phyloP scores from a whole-genome alignment of 2,113 vertebrate genomes.

The Gymnocephalus cernua region DNA sequence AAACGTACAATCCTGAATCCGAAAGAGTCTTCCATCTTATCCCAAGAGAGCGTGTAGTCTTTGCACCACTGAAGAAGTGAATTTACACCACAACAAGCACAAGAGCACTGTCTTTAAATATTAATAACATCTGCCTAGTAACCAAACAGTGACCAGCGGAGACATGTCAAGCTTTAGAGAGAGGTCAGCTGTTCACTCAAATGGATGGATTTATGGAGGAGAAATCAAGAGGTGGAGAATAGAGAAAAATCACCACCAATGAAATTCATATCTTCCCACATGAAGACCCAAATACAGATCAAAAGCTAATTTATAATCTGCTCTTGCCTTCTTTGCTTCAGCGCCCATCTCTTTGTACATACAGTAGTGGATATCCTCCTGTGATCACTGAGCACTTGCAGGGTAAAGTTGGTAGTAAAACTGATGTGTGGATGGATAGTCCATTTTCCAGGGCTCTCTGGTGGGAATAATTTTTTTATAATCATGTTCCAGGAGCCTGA shows the following conservation, averaged over 20 bases:
- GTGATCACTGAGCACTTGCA: conserved; percentile 44
- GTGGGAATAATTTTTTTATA: conserved; percentile 24
- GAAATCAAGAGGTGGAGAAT: conserved; percentile 3
- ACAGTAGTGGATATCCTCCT: conserved; percentile 34
- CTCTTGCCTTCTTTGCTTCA: not conserved
- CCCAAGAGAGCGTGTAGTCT: conserved; percentile 49
- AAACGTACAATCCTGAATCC: conserved; percentile 42
- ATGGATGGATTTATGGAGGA: conserved; percentile 33
- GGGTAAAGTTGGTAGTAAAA: conserved; percentile 23
- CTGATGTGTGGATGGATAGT: conserved; percentile 35
- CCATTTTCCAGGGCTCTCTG: conserved; percentile 21
- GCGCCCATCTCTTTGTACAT: conserved; percentile 13
- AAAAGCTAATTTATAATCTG: conserved; percentile 48
- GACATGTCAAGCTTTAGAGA: conserved; percentile 34
- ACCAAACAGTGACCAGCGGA: conserved; percentile 57
- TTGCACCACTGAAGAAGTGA: conserved; percentile 63
- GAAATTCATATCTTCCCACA: conserved; percentile 40
- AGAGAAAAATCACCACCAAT: not conserved
- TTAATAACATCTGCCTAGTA: conserved; percentile 83
- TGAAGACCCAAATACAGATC: conserved; percentile 41
- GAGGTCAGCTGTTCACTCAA: conserved; percentile 53
- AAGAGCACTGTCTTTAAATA: conserved; percentile 79
- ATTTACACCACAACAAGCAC: conserved; percentile 65
- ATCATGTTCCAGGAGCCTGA: conserved; percentile 22
- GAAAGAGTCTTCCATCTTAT: conserved; percentile 36